Percentiles rank a stretch among this genome's conserved stretches.
phyloP scores from a whole-genome alignment of 2,888 invertebrate genomes.

The Drosophila atripex region DNA sequence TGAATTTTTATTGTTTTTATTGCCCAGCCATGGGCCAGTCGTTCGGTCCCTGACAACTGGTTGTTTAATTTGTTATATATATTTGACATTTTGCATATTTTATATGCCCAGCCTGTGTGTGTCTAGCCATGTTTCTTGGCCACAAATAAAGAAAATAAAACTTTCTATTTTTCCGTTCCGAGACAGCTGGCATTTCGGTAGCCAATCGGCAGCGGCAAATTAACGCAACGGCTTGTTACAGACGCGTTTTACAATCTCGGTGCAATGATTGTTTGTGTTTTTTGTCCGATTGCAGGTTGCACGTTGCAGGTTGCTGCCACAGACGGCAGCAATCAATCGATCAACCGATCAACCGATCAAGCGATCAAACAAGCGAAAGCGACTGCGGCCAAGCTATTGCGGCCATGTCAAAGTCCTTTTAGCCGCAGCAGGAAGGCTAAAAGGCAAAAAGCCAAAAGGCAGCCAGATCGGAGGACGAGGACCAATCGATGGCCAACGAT shows the following conservation, averaged over 20 bases:
- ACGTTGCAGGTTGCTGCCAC: constrained; percentile 18
- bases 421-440: constrained; percentile 46
- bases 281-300: constrained; percentile 20
- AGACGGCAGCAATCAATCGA: constrained; percentile 82
- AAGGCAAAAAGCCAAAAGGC: constrained; percentile 32
- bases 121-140: not conserved
- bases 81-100: constrained; percentile 47
- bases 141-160: constrained; percentile 27
- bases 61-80: constrained; percentile 37
- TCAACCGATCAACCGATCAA: constrained; percentile 80
- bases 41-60: constrained; percentile 23
- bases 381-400: constrained; percentile 50
- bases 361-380: constrained; percentile 80
- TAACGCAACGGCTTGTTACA: constrained; percentile 81
- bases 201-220: constrained; percentile 83
- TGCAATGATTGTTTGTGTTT: constrained; percentile 35
- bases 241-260: constrained; percentile 74
- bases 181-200: constrained; percentile 63
- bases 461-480: constrained; percentile 46
- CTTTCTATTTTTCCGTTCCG: constrained; percentile 59
- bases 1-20: constrained; percentile 51
- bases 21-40: constrained; percentile 35
- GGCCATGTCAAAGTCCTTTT: constrained; percentile 77
- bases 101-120: not conserved
- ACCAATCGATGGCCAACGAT: constrained; percentile 73